These are phyloP conservation scores for Haliclystus octoradiatus DNA, from an alignment of 30 jellyfish, hydroid and myxozoan species.

Conservation along the genomic window DNA sequence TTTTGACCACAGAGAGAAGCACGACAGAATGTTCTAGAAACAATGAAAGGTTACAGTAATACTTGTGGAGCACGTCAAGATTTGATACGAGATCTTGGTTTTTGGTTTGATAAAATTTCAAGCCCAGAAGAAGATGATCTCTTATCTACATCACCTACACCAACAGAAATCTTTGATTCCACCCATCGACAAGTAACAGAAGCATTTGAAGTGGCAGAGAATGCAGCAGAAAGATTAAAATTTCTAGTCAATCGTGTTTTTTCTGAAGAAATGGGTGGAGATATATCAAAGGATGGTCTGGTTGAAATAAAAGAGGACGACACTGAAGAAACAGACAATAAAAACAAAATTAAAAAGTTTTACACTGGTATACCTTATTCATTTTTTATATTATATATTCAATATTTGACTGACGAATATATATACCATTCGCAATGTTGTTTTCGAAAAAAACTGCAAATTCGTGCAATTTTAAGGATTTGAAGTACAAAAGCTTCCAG, in stretches of 20 bases:
- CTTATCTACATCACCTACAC: neutral
- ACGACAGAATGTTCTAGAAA: constrained; percentile 23
- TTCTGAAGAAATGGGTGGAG: neutral
- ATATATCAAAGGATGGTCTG: neutral
- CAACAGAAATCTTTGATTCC: neutral
- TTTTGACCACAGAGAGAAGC: constrained; percentile 10
- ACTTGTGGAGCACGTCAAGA: constrained; percentile 14
- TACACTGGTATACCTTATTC: neutral
- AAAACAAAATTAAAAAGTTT: no score
- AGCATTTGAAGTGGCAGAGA: constrained; percentile 1
- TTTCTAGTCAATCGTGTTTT: neutral
- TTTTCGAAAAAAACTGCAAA: no score
- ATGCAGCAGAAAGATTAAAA: neutral
- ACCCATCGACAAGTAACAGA: neutral
- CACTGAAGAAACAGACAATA: neutral
- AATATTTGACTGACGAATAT: no score
- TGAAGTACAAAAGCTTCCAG: no score
- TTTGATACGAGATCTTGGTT: constrained; percentile 27
- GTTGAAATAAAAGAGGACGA: neutral
- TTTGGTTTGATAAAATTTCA: constrained; percentile 29
- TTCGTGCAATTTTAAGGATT: no score
- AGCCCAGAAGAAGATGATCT: neutral
- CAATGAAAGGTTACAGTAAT: constrained; percentile 11
- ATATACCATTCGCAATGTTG: no score
- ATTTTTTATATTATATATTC: no score